Evolutionary conservation across 2,797 vertebrate species (phyloP).

Genomic region (Momotus momota): DNA sequence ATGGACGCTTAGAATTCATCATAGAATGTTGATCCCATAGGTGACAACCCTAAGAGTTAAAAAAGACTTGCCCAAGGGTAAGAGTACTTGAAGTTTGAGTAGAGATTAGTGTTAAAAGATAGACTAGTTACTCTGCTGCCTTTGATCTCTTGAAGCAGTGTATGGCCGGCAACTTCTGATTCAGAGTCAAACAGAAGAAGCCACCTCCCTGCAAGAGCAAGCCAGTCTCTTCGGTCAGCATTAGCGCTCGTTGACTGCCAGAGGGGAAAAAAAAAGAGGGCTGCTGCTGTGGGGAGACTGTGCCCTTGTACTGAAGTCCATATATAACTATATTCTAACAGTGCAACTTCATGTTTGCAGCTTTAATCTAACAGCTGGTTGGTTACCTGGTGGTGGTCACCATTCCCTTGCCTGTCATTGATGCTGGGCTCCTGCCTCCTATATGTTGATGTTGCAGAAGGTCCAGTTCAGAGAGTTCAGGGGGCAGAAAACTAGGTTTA

Average conservation of each 20-base stretch:
- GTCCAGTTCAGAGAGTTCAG: neutral
- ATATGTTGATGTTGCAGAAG: neutral
- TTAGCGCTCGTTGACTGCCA: neutral
- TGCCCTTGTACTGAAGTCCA: neutral
- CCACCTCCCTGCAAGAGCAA: neutral
- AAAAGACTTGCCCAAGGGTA: neutral
- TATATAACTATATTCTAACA: fast-evolving
- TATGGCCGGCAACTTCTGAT: neutral
- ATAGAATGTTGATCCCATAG: fast-evolving
- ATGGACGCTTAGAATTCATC: neutral
- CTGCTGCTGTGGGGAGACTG: neutral
- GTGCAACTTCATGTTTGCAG: neutral
- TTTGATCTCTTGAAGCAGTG: neutral
- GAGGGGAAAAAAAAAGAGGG: neutral
- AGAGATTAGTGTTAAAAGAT: neutral
- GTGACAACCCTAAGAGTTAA: neutral
- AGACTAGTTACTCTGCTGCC: neutral
- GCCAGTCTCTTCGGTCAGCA: neutral
- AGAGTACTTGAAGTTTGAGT: neutral
- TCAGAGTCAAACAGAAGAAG: neutral
- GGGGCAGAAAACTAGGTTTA: neutral
- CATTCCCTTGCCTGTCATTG: neutral
- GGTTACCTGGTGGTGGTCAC: neutral
- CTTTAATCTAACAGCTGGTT: neutral
- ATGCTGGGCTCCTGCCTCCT: neutral